Conservation (phyloP, 2,888 invertebrate genomes). For the Metopia argyrocephala region DNA sequence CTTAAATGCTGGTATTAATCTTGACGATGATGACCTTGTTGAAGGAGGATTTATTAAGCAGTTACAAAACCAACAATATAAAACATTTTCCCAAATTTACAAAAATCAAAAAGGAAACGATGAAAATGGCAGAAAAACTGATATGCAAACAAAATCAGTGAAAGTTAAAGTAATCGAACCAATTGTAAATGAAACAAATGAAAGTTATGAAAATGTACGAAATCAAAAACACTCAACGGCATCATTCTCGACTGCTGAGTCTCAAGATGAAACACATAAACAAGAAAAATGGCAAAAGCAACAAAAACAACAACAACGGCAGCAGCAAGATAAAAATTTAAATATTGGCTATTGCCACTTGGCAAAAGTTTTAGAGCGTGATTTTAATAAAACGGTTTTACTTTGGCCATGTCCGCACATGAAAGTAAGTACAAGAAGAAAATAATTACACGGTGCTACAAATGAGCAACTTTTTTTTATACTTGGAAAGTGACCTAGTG, state of each 20-base stretch:
- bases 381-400: constrained; percentile 77
- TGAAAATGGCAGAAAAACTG: not conserved
- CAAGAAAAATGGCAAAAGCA: not conserved
- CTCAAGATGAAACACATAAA: not conserved
- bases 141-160: constrained; percentile 10
- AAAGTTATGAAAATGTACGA: constrained; percentile 43
- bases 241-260: not conserved
- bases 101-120: constrained; percentile 20
- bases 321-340: constrained; percentile 41
- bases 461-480: no score
- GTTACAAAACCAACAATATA: constrained; percentile 32
- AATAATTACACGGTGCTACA: not conserved
- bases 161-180: constrained; percentile 14
- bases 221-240: constrained; percentile 40
- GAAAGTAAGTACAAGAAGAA: constrained; percentile 75
- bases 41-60: constrained; percentile 64
- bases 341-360: constrained; percentile 75
- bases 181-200: constrained; percentile 19
- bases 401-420: constrained; percentile 78
- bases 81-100: constrained; percentile 58
- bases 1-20: constrained; percentile 75
- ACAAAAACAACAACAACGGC: constrained; percentile 28
- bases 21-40: constrained; percentile 68
- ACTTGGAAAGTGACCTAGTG: no score
- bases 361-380: constrained; percentile 74